A percentile compares a stretch with the other conserved stretches of the same genome.
Evolutionary conservation across 2,113 vertebrate genomes (phyloP).

Genomic region (Onychorhynchus coronatus): DNA sequence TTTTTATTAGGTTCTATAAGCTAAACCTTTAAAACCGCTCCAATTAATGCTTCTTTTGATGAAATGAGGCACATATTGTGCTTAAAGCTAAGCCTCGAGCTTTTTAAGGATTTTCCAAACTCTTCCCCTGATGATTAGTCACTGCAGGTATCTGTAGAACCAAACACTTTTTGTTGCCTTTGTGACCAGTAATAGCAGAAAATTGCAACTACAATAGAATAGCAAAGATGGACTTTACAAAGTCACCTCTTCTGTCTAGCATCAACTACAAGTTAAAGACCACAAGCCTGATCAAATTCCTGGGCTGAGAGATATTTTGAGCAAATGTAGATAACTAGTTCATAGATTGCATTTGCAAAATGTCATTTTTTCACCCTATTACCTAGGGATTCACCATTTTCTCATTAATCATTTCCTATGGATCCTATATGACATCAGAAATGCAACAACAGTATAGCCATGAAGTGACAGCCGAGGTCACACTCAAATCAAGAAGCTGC

Average conservation of each 20-base stretch:
- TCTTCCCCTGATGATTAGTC: background rate
- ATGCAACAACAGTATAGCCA: background rate
- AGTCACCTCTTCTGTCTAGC: background rate
- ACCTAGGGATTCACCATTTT: background rate
- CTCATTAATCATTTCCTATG: background rate
- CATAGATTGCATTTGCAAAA: background rate
- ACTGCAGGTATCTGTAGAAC: background rate
- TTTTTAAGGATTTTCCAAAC: background rate
- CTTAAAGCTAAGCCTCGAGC: background rate
- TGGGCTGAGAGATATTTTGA: background rate
- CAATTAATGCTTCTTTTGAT: slow-evolving; percentile 10
- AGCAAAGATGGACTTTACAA: background rate
- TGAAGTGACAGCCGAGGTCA: background rate
- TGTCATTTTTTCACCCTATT: background rate
- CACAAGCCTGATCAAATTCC: background rate
- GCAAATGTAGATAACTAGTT: background rate
- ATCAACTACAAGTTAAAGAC: background rate
- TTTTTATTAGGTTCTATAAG: background rate
- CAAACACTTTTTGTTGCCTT: background rate
- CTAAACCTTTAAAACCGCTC: background rate
- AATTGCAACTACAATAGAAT: background rate
- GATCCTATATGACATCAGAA: background rate
- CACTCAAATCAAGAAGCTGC: background rate
- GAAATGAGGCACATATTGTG: background rate
- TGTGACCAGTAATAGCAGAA: background rate